These are phyloP conservation scores for Melolontha melolontha DNA, from an alignment of 2,888 invertebrate genomes.

Conservation along the genomic window DNA sequence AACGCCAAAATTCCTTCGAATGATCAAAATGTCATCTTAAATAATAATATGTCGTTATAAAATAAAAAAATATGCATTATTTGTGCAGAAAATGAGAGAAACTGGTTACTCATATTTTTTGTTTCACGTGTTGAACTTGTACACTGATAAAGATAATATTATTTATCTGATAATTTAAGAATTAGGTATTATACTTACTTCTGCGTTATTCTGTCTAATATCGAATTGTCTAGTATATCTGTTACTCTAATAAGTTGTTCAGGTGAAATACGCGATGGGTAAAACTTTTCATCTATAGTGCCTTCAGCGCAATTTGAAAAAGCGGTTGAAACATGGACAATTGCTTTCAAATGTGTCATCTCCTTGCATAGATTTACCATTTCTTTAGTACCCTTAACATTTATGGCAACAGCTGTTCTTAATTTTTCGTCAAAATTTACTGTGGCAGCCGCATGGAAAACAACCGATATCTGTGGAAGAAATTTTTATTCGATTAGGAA, in stretches of 20 bases:
- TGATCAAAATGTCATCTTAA: no score
- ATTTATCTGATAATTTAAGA: no score
- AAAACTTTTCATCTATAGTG: conserved; percentile 59
- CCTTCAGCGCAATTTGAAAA: conserved; percentile 52
- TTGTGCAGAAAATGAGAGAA: no score
- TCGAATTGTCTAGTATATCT: conserved; percentile 67
- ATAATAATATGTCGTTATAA: no score
- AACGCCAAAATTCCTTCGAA: no score
- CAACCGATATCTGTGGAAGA: conserved; percentile 10
- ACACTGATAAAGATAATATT: no score
- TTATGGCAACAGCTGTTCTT: conserved; percentile 66
- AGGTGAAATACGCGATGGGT: conserved; percentile 68
- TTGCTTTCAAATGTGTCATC: conserved; percentile 70
- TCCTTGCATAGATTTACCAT: conserved; percentile 62
- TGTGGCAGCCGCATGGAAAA: conserved; percentile 69
- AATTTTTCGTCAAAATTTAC: conserved; percentile 69
- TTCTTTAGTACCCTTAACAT: conserved; percentile 67
- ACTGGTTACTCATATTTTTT: no score
- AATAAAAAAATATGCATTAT: no score
- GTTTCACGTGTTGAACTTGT: no score
- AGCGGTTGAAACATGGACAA: conserved; percentile 56
- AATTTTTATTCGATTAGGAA: no score
- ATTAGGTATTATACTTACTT: conserved; percentile 65
- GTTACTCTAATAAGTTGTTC: conserved; percentile 67
- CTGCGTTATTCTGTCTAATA: conserved; percentile 69